These are phyloP conservation scores for Sapayoa aenigma DNA, from an alignment of 2,113 vertebrate species.

Conservation along the genomic window DNA sequence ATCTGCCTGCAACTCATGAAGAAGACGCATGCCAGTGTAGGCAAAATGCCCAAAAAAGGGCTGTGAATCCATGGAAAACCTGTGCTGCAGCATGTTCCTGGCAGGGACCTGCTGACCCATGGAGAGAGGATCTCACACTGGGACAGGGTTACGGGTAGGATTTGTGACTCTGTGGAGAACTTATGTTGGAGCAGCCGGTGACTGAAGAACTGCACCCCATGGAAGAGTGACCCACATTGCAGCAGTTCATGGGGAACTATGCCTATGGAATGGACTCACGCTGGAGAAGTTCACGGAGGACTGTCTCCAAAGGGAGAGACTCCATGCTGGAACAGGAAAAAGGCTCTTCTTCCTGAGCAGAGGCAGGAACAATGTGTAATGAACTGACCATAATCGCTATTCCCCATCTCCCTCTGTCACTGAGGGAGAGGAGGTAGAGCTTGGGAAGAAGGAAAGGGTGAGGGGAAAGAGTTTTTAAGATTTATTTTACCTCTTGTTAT, in stretches of 20 bases:
- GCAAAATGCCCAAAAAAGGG: accelerated
- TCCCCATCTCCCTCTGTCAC: not conserved
- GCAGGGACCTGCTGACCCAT: not conserved
- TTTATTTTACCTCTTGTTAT: not conserved
- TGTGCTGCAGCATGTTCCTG: not conserved
- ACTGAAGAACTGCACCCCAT: not conserved
- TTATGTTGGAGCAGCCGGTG: accelerated
- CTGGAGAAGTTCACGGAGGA: not conserved
- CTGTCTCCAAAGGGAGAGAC: not conserved
- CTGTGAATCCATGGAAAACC: not conserved
- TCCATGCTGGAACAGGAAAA: not conserved
- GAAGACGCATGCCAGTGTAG: not conserved
- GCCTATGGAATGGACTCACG: accelerated
- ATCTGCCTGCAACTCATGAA: not conserved
- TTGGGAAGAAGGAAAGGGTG: not conserved
- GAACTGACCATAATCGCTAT: not conserved
- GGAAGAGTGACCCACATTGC: not conserved
- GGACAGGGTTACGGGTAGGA: not conserved
- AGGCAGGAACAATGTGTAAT: not conserved
- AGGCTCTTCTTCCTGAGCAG: not conserved
- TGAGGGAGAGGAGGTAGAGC: not conserved
- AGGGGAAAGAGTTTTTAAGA: not conserved
- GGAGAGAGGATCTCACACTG: not conserved
- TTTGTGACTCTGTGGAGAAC: not conserved
- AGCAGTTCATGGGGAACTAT: not conserved